phyloP scores from a whole-genome alignment of 1,140 invertebrate species.

The Drosophila melanica region DNA sequence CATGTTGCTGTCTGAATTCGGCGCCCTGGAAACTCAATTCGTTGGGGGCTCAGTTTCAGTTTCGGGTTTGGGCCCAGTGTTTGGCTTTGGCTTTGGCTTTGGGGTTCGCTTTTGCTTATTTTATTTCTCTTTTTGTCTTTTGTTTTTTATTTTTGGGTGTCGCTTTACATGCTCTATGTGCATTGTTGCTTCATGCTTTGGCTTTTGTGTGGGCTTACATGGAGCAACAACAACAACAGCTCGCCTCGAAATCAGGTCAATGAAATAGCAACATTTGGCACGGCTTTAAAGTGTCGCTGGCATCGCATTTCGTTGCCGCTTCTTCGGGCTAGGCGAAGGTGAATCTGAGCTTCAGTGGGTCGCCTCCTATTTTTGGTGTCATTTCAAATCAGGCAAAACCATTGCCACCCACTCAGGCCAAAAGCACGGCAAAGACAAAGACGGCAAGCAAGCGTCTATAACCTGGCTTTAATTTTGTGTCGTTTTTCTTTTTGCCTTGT shows the following conservation, averaged over 20 bases:
- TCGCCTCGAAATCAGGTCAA: constrained; percentile 72
- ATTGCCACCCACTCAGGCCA: constrained; percentile 19
- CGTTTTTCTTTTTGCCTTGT: constrained; percentile 21
- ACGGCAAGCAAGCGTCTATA: neutral
- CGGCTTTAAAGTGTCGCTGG: constrained; percentile 61
- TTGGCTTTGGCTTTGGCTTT: constrained; percentile 20
- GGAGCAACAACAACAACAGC: constrained; percentile 40
- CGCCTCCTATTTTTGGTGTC: constrained; percentile 10
- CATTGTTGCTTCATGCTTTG: constrained; percentile 72
- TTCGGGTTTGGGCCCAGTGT: constrained; percentile 17
- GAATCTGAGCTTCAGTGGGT: constrained; percentile 18
- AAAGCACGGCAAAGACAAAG: neutral
- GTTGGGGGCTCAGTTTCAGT: constrained; percentile 17
- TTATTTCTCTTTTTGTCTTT: constrained; percentile 5
- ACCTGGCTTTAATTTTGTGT: neutral
- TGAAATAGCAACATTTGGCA: constrained; percentile 81
- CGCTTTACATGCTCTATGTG: constrained; percentile 62
- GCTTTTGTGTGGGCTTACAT: constrained; percentile 58
- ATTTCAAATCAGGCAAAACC: constrained; percentile 27
- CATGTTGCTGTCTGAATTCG: constrained; percentile 51
- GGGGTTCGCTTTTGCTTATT: constrained; percentile 12
- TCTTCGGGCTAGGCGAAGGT: constrained; percentile 50
- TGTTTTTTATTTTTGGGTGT: constrained; percentile 47
- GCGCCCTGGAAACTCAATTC: constrained; percentile 34
- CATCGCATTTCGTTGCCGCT: constrained; percentile 58